These are phyloP conservation scores for Hippocampus comes DNA, from an alignment of 2,113 vertebrate species.

Conservation along the genomic window DNA sequence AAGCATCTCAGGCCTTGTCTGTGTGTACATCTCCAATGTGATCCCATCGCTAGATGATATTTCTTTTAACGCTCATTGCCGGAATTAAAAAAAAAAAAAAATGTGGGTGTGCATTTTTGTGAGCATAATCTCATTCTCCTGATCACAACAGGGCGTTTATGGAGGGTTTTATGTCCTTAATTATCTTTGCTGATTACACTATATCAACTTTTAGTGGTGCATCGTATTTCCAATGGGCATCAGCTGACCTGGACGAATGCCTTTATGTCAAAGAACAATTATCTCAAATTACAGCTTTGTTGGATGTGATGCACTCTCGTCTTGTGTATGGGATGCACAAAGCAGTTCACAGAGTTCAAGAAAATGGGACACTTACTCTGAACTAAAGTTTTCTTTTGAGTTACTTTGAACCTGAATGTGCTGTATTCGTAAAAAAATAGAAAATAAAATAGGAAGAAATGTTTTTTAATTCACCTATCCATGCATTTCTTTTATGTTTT, in stretches of 20 bases:
- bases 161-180: constrained; percentile 77
- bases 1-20: constrained; percentile 74
- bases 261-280: constrained; percentile 46
- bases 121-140: constrained; percentile 71
- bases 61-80: constrained; percentile 75
- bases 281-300: constrained; percentile 49
- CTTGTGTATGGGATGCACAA: neutral
- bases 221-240: constrained; percentile 66
- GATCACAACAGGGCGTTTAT: constrained; percentile 76
- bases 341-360: constrained; percentile 22
- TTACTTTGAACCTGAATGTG: neutral
- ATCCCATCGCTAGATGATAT: constrained; percentile 73
- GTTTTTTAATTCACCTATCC: no score
- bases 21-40: constrained; percentile 74
- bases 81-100: constrained; percentile 79
- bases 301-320: constrained; percentile 10
- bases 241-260: constrained; percentile 58
- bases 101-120: constrained; percentile 74
- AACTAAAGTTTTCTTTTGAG: neutral
- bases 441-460: no score
- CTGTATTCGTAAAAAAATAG: neutral
- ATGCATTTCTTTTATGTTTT: no score
- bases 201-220: constrained; percentile 74
- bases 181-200: constrained; percentile 76
- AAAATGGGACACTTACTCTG: constrained; percentile 19